These are phyloP conservation scores for Burhinus bistriatus DNA, from an alignment of 2,113 vertebrate species.

Conservation along the genomic window DNA sequence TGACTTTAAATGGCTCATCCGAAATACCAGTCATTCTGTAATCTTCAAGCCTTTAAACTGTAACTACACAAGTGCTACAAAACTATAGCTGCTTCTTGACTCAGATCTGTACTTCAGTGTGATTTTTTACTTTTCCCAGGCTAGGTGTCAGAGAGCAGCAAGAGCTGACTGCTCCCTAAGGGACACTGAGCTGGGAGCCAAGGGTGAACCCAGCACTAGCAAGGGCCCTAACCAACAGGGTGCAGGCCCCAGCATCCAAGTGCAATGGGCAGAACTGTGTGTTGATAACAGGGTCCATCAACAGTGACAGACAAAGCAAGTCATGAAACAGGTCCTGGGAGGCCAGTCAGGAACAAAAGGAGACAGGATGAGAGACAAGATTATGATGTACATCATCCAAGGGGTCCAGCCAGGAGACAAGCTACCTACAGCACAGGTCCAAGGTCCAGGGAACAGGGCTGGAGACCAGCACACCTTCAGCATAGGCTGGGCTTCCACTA, in stretches of 20 bases:
- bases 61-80: background rate
- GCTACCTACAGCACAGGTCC: background rate
- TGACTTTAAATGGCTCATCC: background rate
- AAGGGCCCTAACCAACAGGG: rapidly evolving
- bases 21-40: background rate
- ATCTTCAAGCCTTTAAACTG: background rate
- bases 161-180: background rate
- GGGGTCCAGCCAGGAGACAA: background rate
- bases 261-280: rapidly evolving
- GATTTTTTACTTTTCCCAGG: background rate
- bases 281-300: background rate
- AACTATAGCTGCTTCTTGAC: background rate
- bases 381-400: background rate
- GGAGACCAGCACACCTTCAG: background rate
- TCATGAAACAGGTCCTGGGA: background rate
- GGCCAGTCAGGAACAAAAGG: background rate
- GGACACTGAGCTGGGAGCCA: background rate
- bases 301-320: background rate
- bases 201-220: background rate
- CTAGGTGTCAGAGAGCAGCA: background rate
- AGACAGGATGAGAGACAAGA: background rate
- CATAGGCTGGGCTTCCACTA: background rate
- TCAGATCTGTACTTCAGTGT: background rate
- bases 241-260: background rate
- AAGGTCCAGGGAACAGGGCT: background rate